These are phyloP conservation scores for Drosophila pandora DNA, from an alignment of 1,140 invertebrate species.

Conservation along the genomic window DNA sequence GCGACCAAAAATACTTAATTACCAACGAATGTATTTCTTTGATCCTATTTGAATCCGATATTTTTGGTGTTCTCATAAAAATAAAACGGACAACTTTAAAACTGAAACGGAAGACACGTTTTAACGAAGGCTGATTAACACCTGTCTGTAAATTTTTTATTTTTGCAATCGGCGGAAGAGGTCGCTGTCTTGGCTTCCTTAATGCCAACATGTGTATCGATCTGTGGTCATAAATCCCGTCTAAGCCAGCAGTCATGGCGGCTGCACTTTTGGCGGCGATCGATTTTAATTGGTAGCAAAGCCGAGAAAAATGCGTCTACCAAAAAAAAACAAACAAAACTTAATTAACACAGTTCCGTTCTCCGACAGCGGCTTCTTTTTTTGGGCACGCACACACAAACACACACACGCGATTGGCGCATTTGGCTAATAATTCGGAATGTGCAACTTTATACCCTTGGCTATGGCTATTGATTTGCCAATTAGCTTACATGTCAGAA, in stretches of 20 bases:
- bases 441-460: slow-evolving; percentile 59
- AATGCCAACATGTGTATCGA: slow-evolving; percentile 3
- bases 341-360: slow-evolving; percentile 72
- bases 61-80: slow-evolving; percentile 25
- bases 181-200: slow-evolving; percentile 47
- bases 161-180: slow-evolving; percentile 30
- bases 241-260: slow-evolving; percentile 26
- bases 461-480: slow-evolving; percentile 40
- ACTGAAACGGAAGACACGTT: slow-evolving; percentile 21
- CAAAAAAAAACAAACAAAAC: slow-evolving; percentile 18
- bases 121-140: slow-evolving; percentile 51
- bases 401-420: slow-evolving; percentile 27
- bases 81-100: background rate
- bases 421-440: slow-evolving; percentile 57
- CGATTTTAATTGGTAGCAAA: slow-evolving; percentile 56
- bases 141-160: slow-evolving; percentile 43
- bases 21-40: slow-evolving; percentile 4
- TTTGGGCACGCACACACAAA: slow-evolving; percentile 33
- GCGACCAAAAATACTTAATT: slow-evolving; percentile 52
- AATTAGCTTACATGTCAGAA: slow-evolving; percentile 20
- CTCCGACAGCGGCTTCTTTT: slow-evolving; percentile 57
- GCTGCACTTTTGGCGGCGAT: slow-evolving; percentile 35
- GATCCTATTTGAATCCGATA: slow-evolving; percentile 22
- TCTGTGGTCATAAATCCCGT: slow-evolving; percentile 26
- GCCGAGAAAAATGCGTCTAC: slow-evolving; percentile 46